These are phyloP conservation scores for Synanthedon tipuliformis DNA, from an alignment of 2,888 invertebrate genomes.

Conservation along the genomic window DNA sequence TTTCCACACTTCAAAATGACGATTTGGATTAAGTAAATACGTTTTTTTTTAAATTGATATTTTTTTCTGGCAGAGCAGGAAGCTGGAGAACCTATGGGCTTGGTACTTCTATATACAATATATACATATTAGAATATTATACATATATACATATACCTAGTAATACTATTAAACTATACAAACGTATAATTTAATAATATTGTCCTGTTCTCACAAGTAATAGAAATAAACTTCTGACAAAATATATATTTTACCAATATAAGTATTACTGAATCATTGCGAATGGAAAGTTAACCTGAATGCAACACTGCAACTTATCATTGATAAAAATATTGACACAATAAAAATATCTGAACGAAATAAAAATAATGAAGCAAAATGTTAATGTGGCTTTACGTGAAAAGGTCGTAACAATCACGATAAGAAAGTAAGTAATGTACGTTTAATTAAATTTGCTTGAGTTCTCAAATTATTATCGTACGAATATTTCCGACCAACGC, in stretches of 20 bases:
- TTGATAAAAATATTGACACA: not conserved
- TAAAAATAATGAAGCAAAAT: slow-evolving; percentile 31
- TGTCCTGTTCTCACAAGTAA: too few species aligned
- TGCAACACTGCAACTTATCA: not conserved
- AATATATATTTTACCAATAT: not conserved
- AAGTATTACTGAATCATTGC: slow-evolving; percentile 9
- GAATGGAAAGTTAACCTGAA: slow-evolving; percentile 10
- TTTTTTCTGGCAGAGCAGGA: too few species aligned
- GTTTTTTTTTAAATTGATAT: too few species aligned
- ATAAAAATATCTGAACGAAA: slow-evolving; percentile 5
- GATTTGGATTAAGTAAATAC: too few species aligned
- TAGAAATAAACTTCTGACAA: not conserved
- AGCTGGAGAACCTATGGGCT: too few species aligned
- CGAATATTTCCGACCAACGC: too few species aligned
- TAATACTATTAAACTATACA: too few species aligned
- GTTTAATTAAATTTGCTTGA: slow-evolving; percentile 15
- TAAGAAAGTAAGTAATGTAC: slow-evolving; percentile 24
- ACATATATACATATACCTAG: too few species aligned
- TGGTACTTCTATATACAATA: too few species aligned
- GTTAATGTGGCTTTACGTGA: slow-evolving; percentile 25
- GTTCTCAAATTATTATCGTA: slow-evolving; percentile 1
- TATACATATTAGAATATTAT: too few species aligned
- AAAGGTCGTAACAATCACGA: slow-evolving; percentile 29
- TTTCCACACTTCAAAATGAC: too few species aligned
- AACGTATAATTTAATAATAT: too few species aligned